phyloP scores from a whole-genome alignment of 1,140 invertebrate species.

The Drosophila bipectinata region DNA sequence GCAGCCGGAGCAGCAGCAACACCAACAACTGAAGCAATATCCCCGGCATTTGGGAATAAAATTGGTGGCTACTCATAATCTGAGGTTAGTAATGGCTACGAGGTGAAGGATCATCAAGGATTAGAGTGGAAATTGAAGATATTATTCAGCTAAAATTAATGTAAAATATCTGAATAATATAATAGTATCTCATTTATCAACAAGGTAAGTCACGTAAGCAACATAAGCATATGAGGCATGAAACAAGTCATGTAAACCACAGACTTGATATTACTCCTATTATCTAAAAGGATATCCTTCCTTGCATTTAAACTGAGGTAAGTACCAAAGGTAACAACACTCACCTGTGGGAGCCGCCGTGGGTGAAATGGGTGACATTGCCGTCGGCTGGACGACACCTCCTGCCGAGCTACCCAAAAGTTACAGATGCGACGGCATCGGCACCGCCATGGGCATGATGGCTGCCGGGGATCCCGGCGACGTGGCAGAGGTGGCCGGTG shows the following conservation, averaged over 20 bases:
- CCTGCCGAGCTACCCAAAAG: constrained; percentile 42
- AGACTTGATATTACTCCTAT: no score
- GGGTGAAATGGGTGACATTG: constrained; percentile 55
- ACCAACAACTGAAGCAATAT: constrained; percentile 1
- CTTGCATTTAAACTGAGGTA: not conserved
- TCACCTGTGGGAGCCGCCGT: constrained; percentile 62
- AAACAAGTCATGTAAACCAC: no score
- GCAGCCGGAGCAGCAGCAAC: constrained; percentile 6
- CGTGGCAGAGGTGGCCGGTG: constrained; percentile 8
- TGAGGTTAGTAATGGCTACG: no score
- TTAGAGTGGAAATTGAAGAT: no score
- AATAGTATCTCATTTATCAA: not conserved
- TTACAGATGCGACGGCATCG: constrained; percentile 63
- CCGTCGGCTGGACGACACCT: constrained; percentile 55
- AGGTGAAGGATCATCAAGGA: no score
- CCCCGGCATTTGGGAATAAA: not conserved
- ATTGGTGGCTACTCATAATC: no score
- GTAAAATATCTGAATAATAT: no score
- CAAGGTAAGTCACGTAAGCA: not conserved
- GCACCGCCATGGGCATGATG: constrained; percentile 63
- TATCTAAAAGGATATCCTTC: not conserved
- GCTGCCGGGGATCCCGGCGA: constrained; percentile 22
- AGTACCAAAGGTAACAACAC: constrained; percentile 5
- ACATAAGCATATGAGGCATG: not conserved
- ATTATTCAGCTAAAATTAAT: no score